phyloP scores from a whole-genome alignment of 2,888 invertebrate genomes.

The Cyclophora punctaria region DNA sequence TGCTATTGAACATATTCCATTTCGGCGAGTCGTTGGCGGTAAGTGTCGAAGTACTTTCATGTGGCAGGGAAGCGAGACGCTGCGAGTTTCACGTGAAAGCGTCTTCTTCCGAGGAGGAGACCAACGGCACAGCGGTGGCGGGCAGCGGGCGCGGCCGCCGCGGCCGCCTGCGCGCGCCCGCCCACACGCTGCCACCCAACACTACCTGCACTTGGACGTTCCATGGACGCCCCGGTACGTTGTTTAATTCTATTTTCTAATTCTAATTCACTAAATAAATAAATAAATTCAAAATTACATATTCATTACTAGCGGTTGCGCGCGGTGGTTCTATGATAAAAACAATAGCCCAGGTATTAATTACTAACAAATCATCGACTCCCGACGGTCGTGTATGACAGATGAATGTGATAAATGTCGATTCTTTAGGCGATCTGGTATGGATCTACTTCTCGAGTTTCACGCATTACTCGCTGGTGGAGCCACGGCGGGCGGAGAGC shows the following conservation, averaged over 20 bases:
- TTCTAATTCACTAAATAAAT: too few relatives aligned
- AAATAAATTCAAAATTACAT: too few relatives aligned
- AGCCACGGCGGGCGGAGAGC: slow-evolving; percentile 64
- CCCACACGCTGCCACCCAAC: slow-evolving; percentile 89
- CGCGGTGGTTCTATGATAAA: too few relatives aligned
- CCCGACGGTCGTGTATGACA: too few relatives aligned
- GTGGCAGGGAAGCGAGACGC: slow-evolving; percentile 64
- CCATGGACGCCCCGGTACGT: slow-evolving; percentile 79
- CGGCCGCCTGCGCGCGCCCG: slow-evolving; percentile 84
- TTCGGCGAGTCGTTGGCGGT: too few relatives aligned
- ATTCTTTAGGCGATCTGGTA: slow-evolving; percentile 78
- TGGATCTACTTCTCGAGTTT: slow-evolving; percentile 93
- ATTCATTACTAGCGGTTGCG: too few relatives aligned
- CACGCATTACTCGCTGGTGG: slow-evolving; percentile 83
- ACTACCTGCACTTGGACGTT: slow-evolving; percentile 92
- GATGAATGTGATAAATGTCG: neutral
- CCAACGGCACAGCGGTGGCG: slow-evolving; percentile 58
- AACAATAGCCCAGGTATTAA: too few relatives aligned
- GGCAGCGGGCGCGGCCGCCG: slow-evolving; percentile 77
- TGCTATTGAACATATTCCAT: too few relatives aligned
- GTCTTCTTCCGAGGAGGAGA: slow-evolving; percentile 78
- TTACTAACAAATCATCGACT: too few relatives aligned
- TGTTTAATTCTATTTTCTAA: too few relatives aligned
- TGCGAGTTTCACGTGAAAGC: slow-evolving; percentile 87
- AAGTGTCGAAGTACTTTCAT: neutral